Evolutionary conservation across 2,888 invertebrate species (phyloP).

Genomic region (Xestia rhomboidea): DNA sequence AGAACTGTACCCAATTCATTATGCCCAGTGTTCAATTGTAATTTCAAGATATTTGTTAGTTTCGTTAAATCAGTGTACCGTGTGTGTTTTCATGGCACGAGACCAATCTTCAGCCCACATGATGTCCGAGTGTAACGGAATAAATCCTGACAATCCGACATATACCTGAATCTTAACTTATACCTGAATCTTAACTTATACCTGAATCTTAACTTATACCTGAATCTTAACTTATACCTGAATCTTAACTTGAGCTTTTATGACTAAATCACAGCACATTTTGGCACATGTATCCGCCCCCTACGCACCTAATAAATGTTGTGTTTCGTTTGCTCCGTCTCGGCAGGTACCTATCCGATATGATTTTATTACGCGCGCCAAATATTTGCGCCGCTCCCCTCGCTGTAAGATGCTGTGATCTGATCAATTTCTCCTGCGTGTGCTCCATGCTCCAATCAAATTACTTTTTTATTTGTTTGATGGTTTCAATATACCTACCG

Average conservation of each 20-base stretch:
- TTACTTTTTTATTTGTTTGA: conserved; percentile 64
- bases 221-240: too few relatives aligned
- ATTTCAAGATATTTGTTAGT: too few relatives aligned
- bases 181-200: too few relatives aligned
- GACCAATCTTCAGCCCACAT: too few relatives aligned
- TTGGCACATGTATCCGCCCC: not conserved
- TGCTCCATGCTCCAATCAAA: conserved; percentile 52
- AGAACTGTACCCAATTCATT: too few relatives aligned
- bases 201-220: too few relatives aligned
- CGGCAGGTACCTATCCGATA: conserved; percentile 80
- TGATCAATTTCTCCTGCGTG: conserved; percentile 55
- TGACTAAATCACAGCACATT: not conserved
- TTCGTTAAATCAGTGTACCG: too few relatives aligned
- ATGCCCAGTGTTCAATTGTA: too few relatives aligned
- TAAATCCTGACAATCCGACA: not conserved
- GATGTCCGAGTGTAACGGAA: not conserved
- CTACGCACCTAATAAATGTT: conserved; percentile 7
- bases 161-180: not conserved
- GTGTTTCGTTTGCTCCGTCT: conserved; percentile 7
- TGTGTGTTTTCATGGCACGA: too few relatives aligned
- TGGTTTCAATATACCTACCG: conserved; percentile 43
- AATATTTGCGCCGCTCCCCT: conserved; percentile 79
- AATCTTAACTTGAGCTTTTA: not conserved
- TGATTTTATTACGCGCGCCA: conserved; percentile 82
- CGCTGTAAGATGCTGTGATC: conserved; percentile 48